A percentile compares a stretch with the other conserved stretches of the same genome.
Conservation (phyloP, 2,888 invertebrate genomes). For the Gastracanthus pulcherrimus region DNA sequence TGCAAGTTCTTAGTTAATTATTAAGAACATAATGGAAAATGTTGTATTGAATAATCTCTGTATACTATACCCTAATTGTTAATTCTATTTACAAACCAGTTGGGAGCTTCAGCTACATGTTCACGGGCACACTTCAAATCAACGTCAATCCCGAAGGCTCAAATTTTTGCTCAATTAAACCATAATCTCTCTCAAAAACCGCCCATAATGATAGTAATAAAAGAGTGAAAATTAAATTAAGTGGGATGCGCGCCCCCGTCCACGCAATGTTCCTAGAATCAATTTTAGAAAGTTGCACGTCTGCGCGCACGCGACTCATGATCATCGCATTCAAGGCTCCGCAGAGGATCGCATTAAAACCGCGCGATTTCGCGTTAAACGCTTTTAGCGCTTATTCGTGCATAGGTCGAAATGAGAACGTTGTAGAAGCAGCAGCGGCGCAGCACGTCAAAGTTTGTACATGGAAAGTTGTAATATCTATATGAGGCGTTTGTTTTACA, state of each 20-base stretch:
- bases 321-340: too few relatives aligned
- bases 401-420: slow-evolving; percentile 31
- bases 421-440: not conserved
- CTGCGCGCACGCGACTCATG: not conserved
- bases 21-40: too few relatives aligned
- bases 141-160: not conserved
- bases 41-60: too few relatives aligned
- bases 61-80: too few relatives aligned
- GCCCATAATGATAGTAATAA: slow-evolving; percentile 27
- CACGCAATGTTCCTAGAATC: not conserved
- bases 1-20: too few relatives aligned
- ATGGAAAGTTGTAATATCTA: slow-evolving; percentile 4
- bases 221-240: slow-evolving; percentile 37
- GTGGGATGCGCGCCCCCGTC: slow-evolving; percentile 12
- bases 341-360: not conserved
- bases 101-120: too few relatives aligned
- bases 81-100: too few relatives aligned
- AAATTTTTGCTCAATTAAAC: slow-evolving; percentile 18
- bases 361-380: slow-evolving; percentile 35
- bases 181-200: not conserved
- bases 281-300: slow-evolving; percentile 50
- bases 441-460: not conserved
- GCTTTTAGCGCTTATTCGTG: slow-evolving; percentile 30
- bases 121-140: not conserved
- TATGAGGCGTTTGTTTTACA: not conserved